Conservation (phyloP, 2,888 invertebrate species). For the Raillietiella orientalis region DNA sequence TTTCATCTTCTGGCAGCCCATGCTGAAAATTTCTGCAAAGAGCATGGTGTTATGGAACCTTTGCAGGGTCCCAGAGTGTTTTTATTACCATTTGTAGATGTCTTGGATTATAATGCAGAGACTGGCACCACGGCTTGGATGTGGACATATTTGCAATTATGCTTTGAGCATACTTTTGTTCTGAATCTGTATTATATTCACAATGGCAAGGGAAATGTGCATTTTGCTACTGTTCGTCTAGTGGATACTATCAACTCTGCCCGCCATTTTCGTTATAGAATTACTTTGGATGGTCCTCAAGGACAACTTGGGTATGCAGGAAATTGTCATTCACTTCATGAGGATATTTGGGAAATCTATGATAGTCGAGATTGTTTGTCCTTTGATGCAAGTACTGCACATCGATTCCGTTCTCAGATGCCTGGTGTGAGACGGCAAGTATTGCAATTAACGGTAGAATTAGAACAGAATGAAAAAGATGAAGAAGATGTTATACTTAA, state of each 20-base stretch:
- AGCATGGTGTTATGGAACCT: not conserved
- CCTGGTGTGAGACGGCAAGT: not conserved
- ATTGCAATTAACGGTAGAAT: too few relatives aligned
- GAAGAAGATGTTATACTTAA: too few relatives aligned
- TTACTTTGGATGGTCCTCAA: not conserved
- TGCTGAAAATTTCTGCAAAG: not conserved
- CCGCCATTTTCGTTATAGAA: not conserved
- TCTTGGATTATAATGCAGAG: not conserved
- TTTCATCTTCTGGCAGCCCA: not conserved
- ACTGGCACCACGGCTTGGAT: not conserved
- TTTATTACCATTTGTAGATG: not conserved
- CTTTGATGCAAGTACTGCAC: not conserved
- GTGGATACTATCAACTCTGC: not conserved
- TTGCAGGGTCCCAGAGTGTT: not conserved
- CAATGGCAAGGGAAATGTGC: not conserved
- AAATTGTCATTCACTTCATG: not conserved
- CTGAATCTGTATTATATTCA: constrained; percentile 1
- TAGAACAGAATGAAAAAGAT: too few relatives aligned
- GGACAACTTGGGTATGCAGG: not conserved
- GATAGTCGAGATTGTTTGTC: constrained; percentile 1
- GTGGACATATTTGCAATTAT: not conserved
- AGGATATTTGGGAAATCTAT: constrained; percentile 1
- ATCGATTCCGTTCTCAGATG: not conserved
- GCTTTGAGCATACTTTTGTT: not conserved
- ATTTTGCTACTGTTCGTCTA: not conserved